Base-by-base conservation (phyloP, 2,888 invertebrate genomes). In the Lepidocyrtoides sp. region DNA sequence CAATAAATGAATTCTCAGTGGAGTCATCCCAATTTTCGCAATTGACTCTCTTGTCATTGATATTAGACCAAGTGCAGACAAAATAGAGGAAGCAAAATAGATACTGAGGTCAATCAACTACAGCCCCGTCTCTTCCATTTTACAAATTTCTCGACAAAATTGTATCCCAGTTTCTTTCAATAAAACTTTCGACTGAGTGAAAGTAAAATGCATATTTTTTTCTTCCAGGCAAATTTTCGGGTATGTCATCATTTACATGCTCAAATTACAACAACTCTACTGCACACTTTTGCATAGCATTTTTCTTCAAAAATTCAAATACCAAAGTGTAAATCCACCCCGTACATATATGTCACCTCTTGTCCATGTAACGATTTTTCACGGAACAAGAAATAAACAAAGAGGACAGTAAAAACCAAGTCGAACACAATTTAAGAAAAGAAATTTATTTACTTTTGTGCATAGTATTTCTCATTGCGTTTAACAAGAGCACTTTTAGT, bases 21-120 rank as follows among this genome's bases (percentile, higher is more conserved):
- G 82, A 63, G 44, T 44, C 82, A 82, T 82, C 26, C 44, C 26
- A 32, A 82, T 82, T 63, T 63, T 41, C n/a, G n/a, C 32, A 32
- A 54, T 54, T 48, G 77, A 54, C n/a, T 54, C 77, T n/a, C 20
- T 75, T 75, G 60, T 32, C 66, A 66, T 66, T 66, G 66, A 66
- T 66, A 32, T 66, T 32, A 12, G 26, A n/a, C 8, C 29, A 8
- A 32, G 48, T 48, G 12, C 7, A n/a, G n/a, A 54, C 51, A 17
- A 54, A 54, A 54, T 32, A 4, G 12, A 32, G 32, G 4, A 66
- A 66, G 26, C 8, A n/a, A n/a, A 17, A 26, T 26, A 29, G 29
- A 32, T n/a, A 2, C n/a, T n/a, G 29, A 32, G 60, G 66, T 66
- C 66, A 66, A 66, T 66, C 66, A 66, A 66, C 66, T 32, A 8